Base-by-base conservation (phyloP, 2,888 invertebrate species). In the Andrena flavipes region DNA sequence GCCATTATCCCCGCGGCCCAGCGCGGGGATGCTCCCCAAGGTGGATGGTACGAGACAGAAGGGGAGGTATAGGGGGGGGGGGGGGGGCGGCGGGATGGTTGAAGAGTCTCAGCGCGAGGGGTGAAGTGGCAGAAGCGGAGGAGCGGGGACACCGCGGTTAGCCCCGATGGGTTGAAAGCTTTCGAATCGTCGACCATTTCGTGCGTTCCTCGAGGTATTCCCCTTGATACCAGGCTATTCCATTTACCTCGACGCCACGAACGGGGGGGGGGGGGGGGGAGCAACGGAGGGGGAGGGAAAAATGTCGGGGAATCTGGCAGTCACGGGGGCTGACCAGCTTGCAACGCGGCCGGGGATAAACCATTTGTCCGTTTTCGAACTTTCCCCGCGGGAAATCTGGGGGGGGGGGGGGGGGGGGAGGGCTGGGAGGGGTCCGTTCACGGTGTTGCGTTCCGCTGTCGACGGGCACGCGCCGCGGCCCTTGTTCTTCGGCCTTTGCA, bases 141-240 rank as follows among this genome's bases (percentile, higher is more conserved):
- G 67, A 56, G 76, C 74, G 59, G 86, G 56, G 76, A 74, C 62
- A 74, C 62, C 84, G 84, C 60, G 76, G 77, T 79, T 79, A 74
- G 74, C 79, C 68, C 33, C 69, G 64, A 23, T 71, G 77, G 74
- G 78, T 80, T 88, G 88, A 88, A 87, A 87, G 87, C 88, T 88
- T 82, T 84, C 80, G 76, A 84, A 84, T 78, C 74, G 83, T 29
- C 81, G 68, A 80, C 82, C 81, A 86, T 82, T 88, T 84, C 81
- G 73, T 75, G 73, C 68, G 81, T 79, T 75, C 73, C 79, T 70
- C 67, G 78, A 84, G 74, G 71, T 84, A 67, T 80, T 42, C 76
- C 81, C 59, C 85, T 73, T 59, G 79, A 86, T 80, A 86, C 73
- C 86, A 70, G 69, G 71, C 80, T 80, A 72, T 80, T 80, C 80